Evolutionary conservation across 2,797 vertebrate species (phyloP).

Genomic region (Pangasius mekongensis): DNA sequence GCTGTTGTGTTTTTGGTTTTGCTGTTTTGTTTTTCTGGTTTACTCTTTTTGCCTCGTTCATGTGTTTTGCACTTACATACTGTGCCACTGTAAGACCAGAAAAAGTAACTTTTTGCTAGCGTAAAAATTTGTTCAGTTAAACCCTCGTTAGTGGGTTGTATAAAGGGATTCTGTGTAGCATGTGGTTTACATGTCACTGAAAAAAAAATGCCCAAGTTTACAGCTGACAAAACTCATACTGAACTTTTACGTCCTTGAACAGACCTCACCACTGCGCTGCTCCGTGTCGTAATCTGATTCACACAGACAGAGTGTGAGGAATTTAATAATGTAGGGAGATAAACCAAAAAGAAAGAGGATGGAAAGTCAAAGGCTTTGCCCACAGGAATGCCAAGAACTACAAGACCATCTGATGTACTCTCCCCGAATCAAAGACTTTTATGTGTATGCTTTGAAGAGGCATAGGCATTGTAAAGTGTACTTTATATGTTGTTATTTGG

Average conservation of each 20-base stretch:
- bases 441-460: background rate
- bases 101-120: background rate
- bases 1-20: background rate
- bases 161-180: background rate
- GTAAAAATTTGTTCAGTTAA: background rate
- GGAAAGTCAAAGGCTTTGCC: conserved; percentile 59
- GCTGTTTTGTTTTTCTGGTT: background rate
- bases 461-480: background rate
- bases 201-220: background rate
- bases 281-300: conserved; percentile 49
- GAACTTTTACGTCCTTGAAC: conserved; percentile 36
- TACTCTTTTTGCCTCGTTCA: background rate
- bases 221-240: conserved; percentile 16
- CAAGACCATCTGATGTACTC: conserved; percentile 26
- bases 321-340: conserved; percentile 60
- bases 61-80: background rate
- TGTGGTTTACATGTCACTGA: background rate
- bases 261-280: conserved; percentile 31
- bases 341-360: conserved; percentile 39
- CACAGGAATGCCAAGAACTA: conserved; percentile 48
- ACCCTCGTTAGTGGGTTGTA: background rate
- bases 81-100: background rate
- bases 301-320: conserved; percentile 53
- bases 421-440: conserved; percentile 9
- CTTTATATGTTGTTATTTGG: background rate